These are phyloP conservation scores for Pseudomugil gertrudae DNA, from an alignment of 2,797 vertebrate species.

Conservation along the genomic window DNA sequence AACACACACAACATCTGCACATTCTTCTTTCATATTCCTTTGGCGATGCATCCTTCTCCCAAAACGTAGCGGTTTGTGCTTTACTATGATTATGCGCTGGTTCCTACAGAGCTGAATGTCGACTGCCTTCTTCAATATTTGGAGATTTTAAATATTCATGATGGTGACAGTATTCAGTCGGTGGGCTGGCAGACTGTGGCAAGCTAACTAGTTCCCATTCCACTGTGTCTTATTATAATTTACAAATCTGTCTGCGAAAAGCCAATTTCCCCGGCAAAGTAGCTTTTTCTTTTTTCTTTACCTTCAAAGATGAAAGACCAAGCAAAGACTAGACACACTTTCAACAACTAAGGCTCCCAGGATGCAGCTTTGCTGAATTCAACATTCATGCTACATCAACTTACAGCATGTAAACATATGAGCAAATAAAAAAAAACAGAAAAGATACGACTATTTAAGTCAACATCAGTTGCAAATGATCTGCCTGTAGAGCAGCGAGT, in stretches of 20 bases:
- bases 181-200: conserved; percentile 66
- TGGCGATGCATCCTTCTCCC: neutral
- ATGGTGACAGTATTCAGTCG: conserved; percentile 68
- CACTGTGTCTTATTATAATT: conserved; percentile 75
- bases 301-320: conserved; percentile 74
- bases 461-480: conserved; percentile 7
- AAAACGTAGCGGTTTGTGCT: neutral
- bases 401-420: conserved; percentile 38
- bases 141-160: conserved; percentile 66
- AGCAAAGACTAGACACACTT: conserved; percentile 73
- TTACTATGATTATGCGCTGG: conserved; percentile 17
- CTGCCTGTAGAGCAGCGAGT: conserved; percentile 19
- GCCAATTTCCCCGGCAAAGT: conserved; percentile 80
- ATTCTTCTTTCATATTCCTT: neutral
- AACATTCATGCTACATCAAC: conserved; percentile 67
- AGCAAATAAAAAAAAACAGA: conserved; percentile 15
- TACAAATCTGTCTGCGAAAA: conserved; percentile 80
- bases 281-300: conserved; percentile 68
- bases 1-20: conserved; percentile 38
- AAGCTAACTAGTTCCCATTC: conserved; percentile 69
- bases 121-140: conserved; percentile 48
- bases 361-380: conserved; percentile 66
- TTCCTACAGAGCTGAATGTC: conserved; percentile 30
- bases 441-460: conserved; percentile 16
- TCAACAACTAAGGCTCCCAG: conserved; percentile 68